Evolutionary conservation across 1,140 invertebrate genomes (phyloP), one percentile per base, ranked within the genome.

Genomic region (Teleopsis dalmanni): DNA sequence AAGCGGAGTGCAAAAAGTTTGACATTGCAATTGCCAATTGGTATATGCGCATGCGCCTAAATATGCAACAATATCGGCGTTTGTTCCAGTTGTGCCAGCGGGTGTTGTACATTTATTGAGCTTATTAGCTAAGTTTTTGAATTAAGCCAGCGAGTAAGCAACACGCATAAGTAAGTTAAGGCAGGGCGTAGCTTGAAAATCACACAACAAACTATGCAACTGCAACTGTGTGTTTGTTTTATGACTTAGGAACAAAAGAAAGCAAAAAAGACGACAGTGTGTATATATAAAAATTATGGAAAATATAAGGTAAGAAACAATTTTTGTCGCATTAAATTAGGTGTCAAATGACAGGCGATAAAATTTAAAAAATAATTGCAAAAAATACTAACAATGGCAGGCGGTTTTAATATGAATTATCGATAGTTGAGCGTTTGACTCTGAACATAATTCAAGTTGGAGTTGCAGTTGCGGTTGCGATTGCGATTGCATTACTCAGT

Each of bases 81-180:
- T n/a, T n/a, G n/a, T n/a, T n/a, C n/a, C n/a, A n/a, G n/a, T n/a
- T n/a, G 16, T 60, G 62, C 62, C 62, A 65, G 62, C 62, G 62
- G 62, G 62, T 62, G 62, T 57, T 61, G 53, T 56, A 59, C 60
- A 60, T 61, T 63, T 61, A 63, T 61, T 65, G 61, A 64, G 57
- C 62, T 64, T 65, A 64, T 65, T 65, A 65, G 53, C 54, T 57
- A 36, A 51, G 21, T 13, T 25, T 10, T 11, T 41, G n/a, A 7
- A n/a, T 18, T 37, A 19, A 16, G 11, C 11, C 21, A 19, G 11
- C 16, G 9, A 5, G 8, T 26, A 2, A 26, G 6, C 37, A 40
- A 22, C 37, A 22, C n/a, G 2, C 11, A 7, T n/a, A 11, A 37
- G 7, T 44, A 29, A 21, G 22, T 19, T 19, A 16, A 14, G 19